phyloP scores from a whole-genome alignment of 1,140 invertebrate species.

The Melipona quadrifasciata region DNA sequence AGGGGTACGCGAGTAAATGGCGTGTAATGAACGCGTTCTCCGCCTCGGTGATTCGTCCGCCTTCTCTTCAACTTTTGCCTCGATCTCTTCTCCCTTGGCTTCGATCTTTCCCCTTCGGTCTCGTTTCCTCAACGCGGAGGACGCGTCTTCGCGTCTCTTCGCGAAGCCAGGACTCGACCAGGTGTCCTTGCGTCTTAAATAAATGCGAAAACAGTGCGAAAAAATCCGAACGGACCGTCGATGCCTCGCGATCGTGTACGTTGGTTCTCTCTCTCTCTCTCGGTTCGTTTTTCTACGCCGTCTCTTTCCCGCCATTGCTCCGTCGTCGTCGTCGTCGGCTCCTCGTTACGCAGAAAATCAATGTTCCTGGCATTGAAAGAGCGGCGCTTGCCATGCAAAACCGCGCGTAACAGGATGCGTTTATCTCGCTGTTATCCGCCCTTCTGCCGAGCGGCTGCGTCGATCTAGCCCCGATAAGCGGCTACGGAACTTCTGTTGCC shows the following conservation, averaged over 20 bases:
- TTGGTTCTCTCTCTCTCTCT: not conserved
- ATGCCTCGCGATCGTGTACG: slow-evolving; percentile 31
- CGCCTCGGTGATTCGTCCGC: too few relatives aligned
- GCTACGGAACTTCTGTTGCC: slow-evolving; percentile 36
- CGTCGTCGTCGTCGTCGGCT: not conserved
- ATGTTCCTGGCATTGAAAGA: slow-evolving; percentile 21
- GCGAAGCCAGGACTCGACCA: slow-evolving; percentile 75
- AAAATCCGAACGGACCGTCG: slow-evolving; percentile 51
- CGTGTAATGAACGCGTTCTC: too few relatives aligned
- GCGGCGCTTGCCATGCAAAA: slow-evolving; percentile 17
- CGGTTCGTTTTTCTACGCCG: not conserved
- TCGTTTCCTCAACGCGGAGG: slow-evolving; percentile 59
- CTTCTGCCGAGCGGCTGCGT: not conserved
- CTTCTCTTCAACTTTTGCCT: too few relatives aligned
- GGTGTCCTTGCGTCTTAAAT: slow-evolving; percentile 80
- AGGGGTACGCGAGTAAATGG: too few relatives aligned
- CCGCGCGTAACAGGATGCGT: slow-evolving; percentile 32
- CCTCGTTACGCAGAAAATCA: slow-evolving; percentile 30
- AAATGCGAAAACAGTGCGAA: slow-evolving; percentile 77
- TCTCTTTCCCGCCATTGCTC: not conserved
- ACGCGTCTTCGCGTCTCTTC: slow-evolving; percentile 75
- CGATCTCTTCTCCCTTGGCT: too few relatives aligned
- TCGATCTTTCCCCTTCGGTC: slow-evolving; percentile 18
- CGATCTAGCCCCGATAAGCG: slow-evolving; percentile 16
- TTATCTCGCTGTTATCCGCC: slow-evolving; percentile 16